Base-by-base conservation (phyloP, 2,888 invertebrate genomes). In the Zele albiditarsus region DNA sequence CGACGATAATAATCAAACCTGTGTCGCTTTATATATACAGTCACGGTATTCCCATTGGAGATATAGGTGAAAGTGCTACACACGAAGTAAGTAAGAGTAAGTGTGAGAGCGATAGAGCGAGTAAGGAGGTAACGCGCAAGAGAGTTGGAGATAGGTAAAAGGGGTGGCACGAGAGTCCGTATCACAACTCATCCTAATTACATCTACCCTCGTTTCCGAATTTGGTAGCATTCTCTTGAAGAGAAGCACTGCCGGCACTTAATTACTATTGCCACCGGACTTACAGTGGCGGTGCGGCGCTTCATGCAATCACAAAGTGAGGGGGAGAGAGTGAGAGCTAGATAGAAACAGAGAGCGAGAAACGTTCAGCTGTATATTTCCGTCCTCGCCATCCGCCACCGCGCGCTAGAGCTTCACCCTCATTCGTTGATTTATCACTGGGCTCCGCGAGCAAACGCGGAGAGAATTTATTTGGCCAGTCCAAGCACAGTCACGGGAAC, bases 161-260 rank as follows among this genome's bases (percentile, higher is more conserved):
- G 65, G 57, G 65, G 23, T 58, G 38, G 66, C 42, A 38, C 46
- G 70, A 80, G 81, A 79, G 80, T 73, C 74, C 79, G 81, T 81
- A 80, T 85, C 84, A 81, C 85, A 85, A 86, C 83, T 86, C 86
- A 86, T 86, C 85, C 86, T 86, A 86, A 86, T 86, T 85, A 85
- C 86, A 85, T 86, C 83, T 82, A 85, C 83, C 85, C 85, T 85
- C 84, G 83, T 84, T 86, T 86, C 86, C 86, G 83, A 83, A 82
- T 84, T 82, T 82, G 80, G 77, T 75, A 76, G 80, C 79, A 77
- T 83, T 81, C 84, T 80, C 84, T 82, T 82, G 79, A 79, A 82
- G 81, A 82, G 83, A 72, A 73, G 62, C 73, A 67, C 75, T 69
- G 57, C 81, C 79, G 79, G 79, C 81, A 84, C 85, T 86, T 86